Conservation (phyloP, 2,888 invertebrate genomes). For the Lycophotia porphyrea region DNA sequence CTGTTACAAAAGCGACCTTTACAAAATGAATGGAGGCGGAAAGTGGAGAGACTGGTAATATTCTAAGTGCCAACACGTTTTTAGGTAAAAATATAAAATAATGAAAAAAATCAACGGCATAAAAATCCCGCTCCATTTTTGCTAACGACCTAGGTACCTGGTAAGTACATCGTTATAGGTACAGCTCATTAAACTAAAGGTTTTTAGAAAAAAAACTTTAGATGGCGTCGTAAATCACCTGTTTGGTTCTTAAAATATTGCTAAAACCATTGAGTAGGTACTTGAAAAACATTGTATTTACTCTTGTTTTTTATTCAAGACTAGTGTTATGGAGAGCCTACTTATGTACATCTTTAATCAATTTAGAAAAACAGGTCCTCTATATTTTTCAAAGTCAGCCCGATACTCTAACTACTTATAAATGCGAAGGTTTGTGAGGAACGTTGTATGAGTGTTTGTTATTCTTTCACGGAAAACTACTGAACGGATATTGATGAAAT, state of each 20-base stretch:
- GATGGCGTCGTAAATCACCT: not conserved
- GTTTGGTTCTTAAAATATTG: not conserved
- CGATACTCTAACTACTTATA: not conserved
- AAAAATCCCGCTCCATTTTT: constrained; percentile 13
- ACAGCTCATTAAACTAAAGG: constrained; percentile 42
- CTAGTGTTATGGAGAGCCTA: too few species aligned
- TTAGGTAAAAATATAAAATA: constrained; percentile 27
- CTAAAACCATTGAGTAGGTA: not conserved
- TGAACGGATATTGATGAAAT: too few species aligned
- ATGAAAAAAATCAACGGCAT: constrained; percentile 15
- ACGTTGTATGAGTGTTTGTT: too few species aligned
- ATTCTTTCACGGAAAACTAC: too few species aligned
- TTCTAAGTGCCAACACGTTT: constrained; percentile 43
- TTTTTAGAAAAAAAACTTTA: constrained; percentile 12
- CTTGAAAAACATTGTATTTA: not conserved
- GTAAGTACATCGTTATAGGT: constrained; percentile 24
- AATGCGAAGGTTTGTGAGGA: too few species aligned
- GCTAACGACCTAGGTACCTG: constrained; percentile 23
- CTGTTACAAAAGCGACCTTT: constrained; percentile 17
- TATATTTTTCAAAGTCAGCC: not conserved
- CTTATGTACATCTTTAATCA: not conserved
- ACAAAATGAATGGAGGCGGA: not conserved
- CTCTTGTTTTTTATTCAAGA: not conserved
- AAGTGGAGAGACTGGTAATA: constrained; percentile 28
- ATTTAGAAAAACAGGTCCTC: not conserved